These are phyloP conservation scores for Plodia interpunctella DNA, from an alignment of 1,140 invertebrate genomes.

Conservation along the genomic window DNA sequence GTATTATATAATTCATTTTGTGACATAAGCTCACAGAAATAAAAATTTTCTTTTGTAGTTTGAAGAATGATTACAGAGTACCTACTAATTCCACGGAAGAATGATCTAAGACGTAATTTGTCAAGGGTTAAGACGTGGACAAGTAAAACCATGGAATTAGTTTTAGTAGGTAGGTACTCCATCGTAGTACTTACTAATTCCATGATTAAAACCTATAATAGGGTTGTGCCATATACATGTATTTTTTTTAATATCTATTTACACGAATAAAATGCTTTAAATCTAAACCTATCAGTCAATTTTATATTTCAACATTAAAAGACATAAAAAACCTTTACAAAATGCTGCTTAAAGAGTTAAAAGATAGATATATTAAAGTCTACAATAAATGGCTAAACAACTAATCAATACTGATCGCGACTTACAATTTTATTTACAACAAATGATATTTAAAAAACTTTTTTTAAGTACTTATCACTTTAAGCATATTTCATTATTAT, in stretches of 20 bases:
- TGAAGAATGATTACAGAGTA: too few species aligned
- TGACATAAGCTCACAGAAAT: too few species aligned
- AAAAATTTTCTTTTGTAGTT: too few species aligned
- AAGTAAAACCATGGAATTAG: too few species aligned
- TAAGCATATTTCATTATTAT: background rate
- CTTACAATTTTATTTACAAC: background rate
- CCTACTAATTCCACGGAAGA: too few species aligned
- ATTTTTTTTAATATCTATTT: slow-evolving; percentile 26
- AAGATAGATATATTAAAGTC: background rate
- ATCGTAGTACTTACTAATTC: too few species aligned
- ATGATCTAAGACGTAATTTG: too few species aligned
- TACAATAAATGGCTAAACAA: background rate
- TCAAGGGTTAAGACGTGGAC: too few species aligned
- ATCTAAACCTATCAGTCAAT: slow-evolving; percentile 45
- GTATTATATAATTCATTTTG: too few species aligned
- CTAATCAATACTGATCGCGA: background rate
- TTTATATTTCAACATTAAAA: slow-evolving; percentile 29
- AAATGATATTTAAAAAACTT: background rate
- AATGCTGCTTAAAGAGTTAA: slow-evolving; percentile 11
- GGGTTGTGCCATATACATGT: background rate
- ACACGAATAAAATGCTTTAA: slow-evolving; percentile 31
- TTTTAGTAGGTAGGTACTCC: too few species aligned
- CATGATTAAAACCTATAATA: too few species aligned
- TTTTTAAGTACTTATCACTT: background rate
- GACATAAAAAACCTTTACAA: slow-evolving; percentile 9